Conservation (phyloP, 1,140 invertebrate genomes). For the Myzus persicae region DNA sequence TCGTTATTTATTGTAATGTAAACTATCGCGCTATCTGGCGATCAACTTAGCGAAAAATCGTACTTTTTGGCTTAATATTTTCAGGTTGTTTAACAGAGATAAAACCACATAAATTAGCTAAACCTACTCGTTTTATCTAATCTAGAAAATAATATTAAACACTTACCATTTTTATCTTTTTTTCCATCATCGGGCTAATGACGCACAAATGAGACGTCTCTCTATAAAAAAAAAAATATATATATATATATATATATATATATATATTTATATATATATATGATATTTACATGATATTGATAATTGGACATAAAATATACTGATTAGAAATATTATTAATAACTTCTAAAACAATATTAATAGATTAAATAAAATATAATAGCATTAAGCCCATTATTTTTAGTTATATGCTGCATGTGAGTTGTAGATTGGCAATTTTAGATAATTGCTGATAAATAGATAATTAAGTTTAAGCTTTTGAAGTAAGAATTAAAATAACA, state of each 20-base stretch:
- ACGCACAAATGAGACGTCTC: conserved; percentile 7
- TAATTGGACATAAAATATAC: background rate
- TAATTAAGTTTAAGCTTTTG: background rate
- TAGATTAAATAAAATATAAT: background rate
- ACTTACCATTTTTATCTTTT: conserved; percentile 31
- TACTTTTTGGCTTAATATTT: background rate
- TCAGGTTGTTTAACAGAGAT: background rate
- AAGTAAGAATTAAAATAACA: background rate
- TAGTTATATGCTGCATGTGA: background rate
- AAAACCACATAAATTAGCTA: background rate
- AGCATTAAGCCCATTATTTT: background rate
- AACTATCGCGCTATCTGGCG: conserved; percentile 25
- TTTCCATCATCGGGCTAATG: background rate
- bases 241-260: no score
- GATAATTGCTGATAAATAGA: background rate
- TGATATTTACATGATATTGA: background rate
- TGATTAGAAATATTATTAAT: background rate
- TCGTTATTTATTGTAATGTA: background rate
- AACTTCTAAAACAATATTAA: background rate
- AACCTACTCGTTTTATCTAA: conserved; percentile 27
- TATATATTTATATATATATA: background rate
- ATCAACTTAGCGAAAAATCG: background rate
- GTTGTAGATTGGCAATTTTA: background rate
- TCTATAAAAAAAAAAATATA: conserved; percentile 10
- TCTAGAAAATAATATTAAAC: background rate